Percentiles rank a stretch among this genome's conserved stretches.
These are phyloP conservation scores for Heterodera carotae DNA, from an alignment of 1,140 invertebrate genomes.

Conservation along the genomic window DNA sequence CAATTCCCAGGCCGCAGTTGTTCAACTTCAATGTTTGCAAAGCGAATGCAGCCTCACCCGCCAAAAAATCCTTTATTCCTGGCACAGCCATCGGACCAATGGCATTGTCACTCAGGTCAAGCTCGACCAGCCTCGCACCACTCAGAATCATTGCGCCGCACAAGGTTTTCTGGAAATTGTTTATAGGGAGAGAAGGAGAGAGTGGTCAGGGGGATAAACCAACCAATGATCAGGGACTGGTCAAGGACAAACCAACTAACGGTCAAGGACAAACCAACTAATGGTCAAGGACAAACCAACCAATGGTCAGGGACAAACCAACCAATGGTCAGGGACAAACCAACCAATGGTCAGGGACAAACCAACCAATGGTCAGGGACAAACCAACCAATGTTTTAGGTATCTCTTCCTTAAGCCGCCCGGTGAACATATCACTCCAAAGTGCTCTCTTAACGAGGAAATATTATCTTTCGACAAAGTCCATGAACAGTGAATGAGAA, in stretches of 20 bases:
- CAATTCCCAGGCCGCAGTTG: constrained; percentile 90
- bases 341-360: neutral
- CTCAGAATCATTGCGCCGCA: constrained; percentile 80
- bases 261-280: too few relatives aligned
- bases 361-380: neutral
- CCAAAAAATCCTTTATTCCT: constrained; percentile 81
- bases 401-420: constrained; percentile 90
- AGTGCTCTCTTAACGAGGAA: constrained; percentile 46
- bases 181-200: too few relatives aligned
- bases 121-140: constrained; percentile 77
- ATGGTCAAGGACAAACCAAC: too few relatives aligned
- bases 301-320: constrained; percentile 5
- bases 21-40: constrained; percentile 81
- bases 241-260: too few relatives aligned
- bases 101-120: constrained; percentile 97
- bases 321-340: constrained; percentile 9
- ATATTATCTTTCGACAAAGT: too few relatives aligned
- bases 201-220: too few relatives aligned
- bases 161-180: constrained; percentile 74
- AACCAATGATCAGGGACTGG: too few relatives aligned
- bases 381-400: constrained; percentile 78
- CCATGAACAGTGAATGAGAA: constrained; percentile 22
- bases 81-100: constrained; percentile 92
- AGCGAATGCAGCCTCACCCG: constrained; percentile 80
- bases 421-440: constrained; percentile 95